A percentile compares a stretch with the other conserved stretches of the same genome.
Evolutionary conservation across 1,140 invertebrate species (phyloP).

Genomic region (Physella acuta): DNA sequence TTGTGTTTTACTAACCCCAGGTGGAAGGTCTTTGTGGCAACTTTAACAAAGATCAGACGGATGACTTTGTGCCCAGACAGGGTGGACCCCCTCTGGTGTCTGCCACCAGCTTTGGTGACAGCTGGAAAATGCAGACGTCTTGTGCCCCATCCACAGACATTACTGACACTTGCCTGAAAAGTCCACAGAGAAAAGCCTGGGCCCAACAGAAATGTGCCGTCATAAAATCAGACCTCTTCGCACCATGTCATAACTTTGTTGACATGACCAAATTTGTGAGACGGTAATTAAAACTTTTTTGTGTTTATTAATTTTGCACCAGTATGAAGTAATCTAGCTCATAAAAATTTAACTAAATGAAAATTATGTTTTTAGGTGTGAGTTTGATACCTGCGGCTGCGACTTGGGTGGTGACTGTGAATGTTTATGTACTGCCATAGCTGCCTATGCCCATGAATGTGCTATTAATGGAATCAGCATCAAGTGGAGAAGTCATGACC

Average conservation of each 20-base stretch:
- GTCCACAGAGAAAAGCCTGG: conserved; percentile 78
- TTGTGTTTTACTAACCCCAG: too few species aligned
- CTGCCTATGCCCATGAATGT: conserved; percentile 84
- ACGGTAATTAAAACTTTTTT: conserved; percentile 12
- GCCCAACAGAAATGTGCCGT: conserved; percentile 73
- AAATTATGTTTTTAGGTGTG: conserved; percentile 33
- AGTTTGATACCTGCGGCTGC: conserved; percentile 72
- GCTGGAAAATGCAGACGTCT: conserved; percentile 79
- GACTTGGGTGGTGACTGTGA: conserved; percentile 87
- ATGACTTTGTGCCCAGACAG: conserved; percentile 75
- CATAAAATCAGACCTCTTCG: conserved; percentile 74
- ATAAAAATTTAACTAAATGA: neutral
- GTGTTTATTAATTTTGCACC: neutral
- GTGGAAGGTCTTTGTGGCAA: conserved; percentile 87
- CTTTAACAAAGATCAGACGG: conserved; percentile 74
- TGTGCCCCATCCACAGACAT: conserved; percentile 63
- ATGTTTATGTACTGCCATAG: conserved; percentile 84
- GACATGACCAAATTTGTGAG: conserved; percentile 16
- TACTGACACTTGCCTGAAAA: conserved; percentile 69
- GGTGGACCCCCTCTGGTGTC: conserved; percentile 73
- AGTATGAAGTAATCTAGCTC: neutral
- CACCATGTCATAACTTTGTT: conserved; percentile 79
- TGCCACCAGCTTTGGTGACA: conserved; percentile 76
- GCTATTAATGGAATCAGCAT: conserved; percentile 67
- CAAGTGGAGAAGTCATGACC: conserved; percentile 77